phyloP scores from a whole-genome alignment of 1,140 invertebrate species.

The Drosophila sulfurigaster region DNA sequence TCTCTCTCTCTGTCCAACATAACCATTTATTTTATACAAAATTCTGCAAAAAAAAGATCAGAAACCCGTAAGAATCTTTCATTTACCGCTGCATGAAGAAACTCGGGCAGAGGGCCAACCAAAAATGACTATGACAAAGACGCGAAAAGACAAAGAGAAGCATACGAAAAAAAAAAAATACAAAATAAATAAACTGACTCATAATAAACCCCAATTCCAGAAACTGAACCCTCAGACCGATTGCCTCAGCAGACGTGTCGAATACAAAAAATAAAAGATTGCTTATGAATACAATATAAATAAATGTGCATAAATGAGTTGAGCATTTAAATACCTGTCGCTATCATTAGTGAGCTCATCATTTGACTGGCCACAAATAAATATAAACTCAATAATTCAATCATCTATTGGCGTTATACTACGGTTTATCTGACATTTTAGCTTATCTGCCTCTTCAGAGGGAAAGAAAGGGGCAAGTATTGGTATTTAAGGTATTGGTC shows the following conservation, averaged over 20 bases:
- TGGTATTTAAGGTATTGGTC: conserved; percentile 22
- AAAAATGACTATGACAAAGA: conserved; percentile 24
- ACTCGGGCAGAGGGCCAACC: conserved; percentile 50
- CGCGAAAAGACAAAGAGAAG: conserved; percentile 26
- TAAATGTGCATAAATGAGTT: conserved; percentile 35
- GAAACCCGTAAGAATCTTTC: conserved; percentile 59
- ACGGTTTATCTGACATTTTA: conserved; percentile 7
- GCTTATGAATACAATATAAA: conserved; percentile 37
- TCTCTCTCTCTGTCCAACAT: conserved; percentile 42
- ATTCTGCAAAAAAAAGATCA: conserved; percentile 10
- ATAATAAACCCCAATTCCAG: conserved; percentile 18
- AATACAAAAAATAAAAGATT: conserved; percentile 23
- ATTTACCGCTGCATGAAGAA: conserved; percentile 72
- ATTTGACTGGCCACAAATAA: conserved; percentile 23
- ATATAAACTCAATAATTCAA: conserved; percentile 43
- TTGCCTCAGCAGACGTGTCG: conserved; percentile 65
- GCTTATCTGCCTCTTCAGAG: conserved; percentile 19
- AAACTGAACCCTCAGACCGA: conserved; percentile 16
- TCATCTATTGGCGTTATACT: conserved; percentile 21
- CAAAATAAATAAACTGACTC: conserved; percentile 55
- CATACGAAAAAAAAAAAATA: conserved; percentile 14
- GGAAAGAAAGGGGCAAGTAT: background rate
- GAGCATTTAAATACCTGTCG: conserved; percentile 33
- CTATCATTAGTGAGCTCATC: conserved; percentile 56
- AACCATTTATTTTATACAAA: conserved; percentile 27